Percentiles rank a stretch among this genome's conserved stretches.
These are phyloP conservation scores for Puma concolor DNA, from an alignment of 2,113 vertebrate genomes.

Conservation along the genomic window DNA sequence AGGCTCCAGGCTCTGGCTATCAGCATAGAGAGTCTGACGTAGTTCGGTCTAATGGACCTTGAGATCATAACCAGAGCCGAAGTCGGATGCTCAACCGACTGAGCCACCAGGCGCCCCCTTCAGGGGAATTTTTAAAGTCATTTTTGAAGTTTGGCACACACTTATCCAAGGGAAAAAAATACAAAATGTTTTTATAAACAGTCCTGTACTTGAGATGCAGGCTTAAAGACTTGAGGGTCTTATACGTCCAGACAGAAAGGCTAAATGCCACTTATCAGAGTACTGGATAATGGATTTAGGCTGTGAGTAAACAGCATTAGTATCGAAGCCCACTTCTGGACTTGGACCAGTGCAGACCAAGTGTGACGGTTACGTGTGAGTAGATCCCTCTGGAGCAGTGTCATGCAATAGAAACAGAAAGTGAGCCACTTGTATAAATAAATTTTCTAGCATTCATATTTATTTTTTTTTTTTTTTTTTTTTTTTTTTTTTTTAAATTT, in stretches of 20 bases:
- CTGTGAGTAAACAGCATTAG: neutral
- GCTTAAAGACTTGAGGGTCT: neutral
- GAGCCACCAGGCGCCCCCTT: too few relatives aligned
- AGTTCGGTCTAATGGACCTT: too few relatives aligned
- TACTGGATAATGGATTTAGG: neutral
- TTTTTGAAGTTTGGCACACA: neutral
- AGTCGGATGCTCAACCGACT: too few relatives aligned
- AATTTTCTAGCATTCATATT: neutral
- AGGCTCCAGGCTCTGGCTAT: too few relatives aligned
- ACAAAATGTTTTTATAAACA: neutral
- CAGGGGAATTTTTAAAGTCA: neutral
- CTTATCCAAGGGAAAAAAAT: neutral
- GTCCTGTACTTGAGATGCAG: neutral
- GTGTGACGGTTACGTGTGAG: too few relatives aligned
- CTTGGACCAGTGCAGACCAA: neutral
- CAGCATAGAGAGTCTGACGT: too few relatives aligned
- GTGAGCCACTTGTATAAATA: neutral
- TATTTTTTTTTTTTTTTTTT: too few relatives aligned
- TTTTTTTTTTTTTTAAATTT: too few relatives aligned
- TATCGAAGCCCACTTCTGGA: neutral
- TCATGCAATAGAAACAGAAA: neutral
- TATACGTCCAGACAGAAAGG: neutral
- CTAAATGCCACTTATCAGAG: neutral
- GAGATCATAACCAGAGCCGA: too few relatives aligned
- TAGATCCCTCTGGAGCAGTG: neutral